These are phyloP conservation scores for Leptothorax acervorum DNA, from an alignment of 2,888 invertebrate genomes.

Conservation along the genomic window DNA sequence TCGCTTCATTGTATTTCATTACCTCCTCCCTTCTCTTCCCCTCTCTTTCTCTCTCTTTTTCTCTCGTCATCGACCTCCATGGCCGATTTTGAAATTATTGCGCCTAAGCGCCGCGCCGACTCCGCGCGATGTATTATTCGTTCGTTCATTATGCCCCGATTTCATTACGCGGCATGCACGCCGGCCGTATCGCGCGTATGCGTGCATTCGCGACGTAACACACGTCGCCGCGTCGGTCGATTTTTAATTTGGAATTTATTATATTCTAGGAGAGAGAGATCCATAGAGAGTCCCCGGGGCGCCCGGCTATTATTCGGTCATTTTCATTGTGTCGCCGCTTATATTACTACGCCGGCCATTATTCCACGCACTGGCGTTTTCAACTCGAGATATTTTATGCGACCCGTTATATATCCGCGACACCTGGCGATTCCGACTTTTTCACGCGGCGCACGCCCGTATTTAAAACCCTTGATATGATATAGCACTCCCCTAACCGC, in stretches of 20 bases:
- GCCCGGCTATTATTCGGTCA: constrained; percentile 26
- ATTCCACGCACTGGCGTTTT: constrained; percentile 21
- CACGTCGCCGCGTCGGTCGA: constrained; percentile 13
- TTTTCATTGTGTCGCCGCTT: constrained; percentile 44
- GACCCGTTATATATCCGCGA: constrained; percentile 22
- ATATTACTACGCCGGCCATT: constrained; percentile 30
- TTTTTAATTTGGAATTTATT: constrained; percentile 43
- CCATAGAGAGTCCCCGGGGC: constrained; percentile 2
- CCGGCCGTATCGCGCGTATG: background rate
- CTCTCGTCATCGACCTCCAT: background rate
- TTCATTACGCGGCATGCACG: constrained; percentile 22
- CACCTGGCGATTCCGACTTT: constrained; percentile 44
- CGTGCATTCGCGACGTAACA: background rate
- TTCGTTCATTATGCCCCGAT: constrained; percentile 32
- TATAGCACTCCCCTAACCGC: background rate
- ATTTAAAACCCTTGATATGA: constrained; percentile 37
- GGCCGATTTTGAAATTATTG: constrained; percentile 33
- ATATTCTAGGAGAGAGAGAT: constrained; percentile 23
- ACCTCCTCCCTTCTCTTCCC: background rate
- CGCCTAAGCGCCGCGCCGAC: background rate
- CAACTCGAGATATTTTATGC: constrained; percentile 38
- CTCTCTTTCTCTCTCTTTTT: background rate
- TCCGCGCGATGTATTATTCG: constrained; percentile 17
- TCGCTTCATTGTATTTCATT: constrained; percentile 36
- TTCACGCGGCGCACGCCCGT: constrained; percentile 27